Evolutionary conservation across 2,113 vertebrate genomes (phyloP), one percentile per base, ranked within the genome.

Genomic region (Panthera uncia): DNA sequence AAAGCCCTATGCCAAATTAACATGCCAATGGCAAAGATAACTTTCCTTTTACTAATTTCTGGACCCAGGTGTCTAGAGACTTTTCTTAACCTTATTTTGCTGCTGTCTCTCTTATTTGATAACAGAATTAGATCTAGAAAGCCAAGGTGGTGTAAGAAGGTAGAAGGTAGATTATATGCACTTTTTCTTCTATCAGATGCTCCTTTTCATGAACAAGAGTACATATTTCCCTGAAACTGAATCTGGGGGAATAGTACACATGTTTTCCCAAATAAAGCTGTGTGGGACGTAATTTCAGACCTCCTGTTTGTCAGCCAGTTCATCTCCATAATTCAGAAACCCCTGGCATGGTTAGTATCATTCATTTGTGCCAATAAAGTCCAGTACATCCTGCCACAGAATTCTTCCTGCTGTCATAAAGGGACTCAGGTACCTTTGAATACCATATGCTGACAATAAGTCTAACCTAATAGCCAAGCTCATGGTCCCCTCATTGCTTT

Each of bases 351-450:
- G 78, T 95, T 82, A 81, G n/a, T 18, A 81, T 97, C 87, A 94
- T 78, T 95, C 92, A 76, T 92, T 89, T 41, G 74, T 71, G 27
- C 69, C 83, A 82, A 81, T 95, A 82, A 96, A 96, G 65, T 76
- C 83, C n/a, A 14, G 69, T 11, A 45, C 73, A 25, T 96, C 89
- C 73, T 13, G 3, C 61, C 33, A 50, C 45, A 89, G 55, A 91
- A 95, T 87, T 74, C 95, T 97, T 97, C 48, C 50, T 94, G 85
- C 41, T 90, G 33, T 91, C 95, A 71, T 98, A 98, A 98, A 98
- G 97, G 92, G 97, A 95, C 92, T 97, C 8, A 8, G 94, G 76
- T 76, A 88, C 96, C 45, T 94, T 92, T 76, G 65, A 90, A 96
- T 89, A 71, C 97, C 92, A 82, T 91, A 97, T 95, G 92, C 31